Base-by-base conservation (phyloP, 2,797 vertebrate genomes). In the Galago senegalensis region DNA sequence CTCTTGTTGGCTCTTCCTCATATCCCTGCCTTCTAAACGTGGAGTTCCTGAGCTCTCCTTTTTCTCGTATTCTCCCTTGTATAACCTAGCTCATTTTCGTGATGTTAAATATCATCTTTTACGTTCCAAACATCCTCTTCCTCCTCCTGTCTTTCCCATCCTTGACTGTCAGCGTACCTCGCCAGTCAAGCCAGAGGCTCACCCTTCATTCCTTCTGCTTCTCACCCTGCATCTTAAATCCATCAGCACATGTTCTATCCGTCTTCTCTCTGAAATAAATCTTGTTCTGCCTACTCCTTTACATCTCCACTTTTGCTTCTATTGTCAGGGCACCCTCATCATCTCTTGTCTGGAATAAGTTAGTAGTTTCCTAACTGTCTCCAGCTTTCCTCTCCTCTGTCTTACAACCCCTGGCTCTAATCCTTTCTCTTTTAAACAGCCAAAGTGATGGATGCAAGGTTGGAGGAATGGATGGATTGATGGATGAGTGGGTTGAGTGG, bases 71-170 rank as follows among this genome's bases (percentile, higher is more conserved):
- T 73, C 31, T 93, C 25, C 95, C 46, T 40, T 61, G 11, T 70
- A 88, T 77, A 75, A 69, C 53, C 27, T 37, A 75, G 49, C 79
- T 67, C n/a, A 94, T 40, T 27, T n/a, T 34, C 29, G 9, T 56
- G 40, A n/a, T 40, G 88, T 97, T 79, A 80, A 95, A 91, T 72
- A 43, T 16, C 34, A 60, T 65, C 61, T 60, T 87, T 88, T 87
- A 77, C 49, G 37, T 27, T 81, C 23, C 58, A 85, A 72, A 77
- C 10, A 89, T 31, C 17, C 4, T 85, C 75, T 58, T 58, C 29
- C 84, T 89, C 49, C 11, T 43, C 65, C 17, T 9, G 9, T 61
- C 34, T 61, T 72, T 69, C 21, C 34, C 8, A 53, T 77, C 37
- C 29, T 17, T 80, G 70, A 85, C 70, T 73, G 27, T 6, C 93